Evolutionary conservation across 2,888 invertebrate genomes (phyloP).

Genomic region (Willowsia nigromaculata): DNA sequence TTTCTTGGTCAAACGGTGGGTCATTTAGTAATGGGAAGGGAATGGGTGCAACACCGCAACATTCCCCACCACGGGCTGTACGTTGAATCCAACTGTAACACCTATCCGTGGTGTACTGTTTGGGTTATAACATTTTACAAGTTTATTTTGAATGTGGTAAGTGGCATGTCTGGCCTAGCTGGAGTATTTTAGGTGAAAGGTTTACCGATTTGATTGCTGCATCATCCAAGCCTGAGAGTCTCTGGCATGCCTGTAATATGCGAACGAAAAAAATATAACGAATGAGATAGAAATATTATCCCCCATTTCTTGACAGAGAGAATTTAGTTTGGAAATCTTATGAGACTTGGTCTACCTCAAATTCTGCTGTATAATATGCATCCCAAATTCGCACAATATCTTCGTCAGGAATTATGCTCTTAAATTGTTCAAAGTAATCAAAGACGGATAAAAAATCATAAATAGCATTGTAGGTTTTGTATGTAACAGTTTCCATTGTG

Average conservation of each 20-base stretch:
- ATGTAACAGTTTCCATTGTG: too few relatives aligned
- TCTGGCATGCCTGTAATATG: neutral
- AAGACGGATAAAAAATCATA: slow-evolving; percentile 14
- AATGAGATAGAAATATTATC: neutral
- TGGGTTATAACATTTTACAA: neutral
- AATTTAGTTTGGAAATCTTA: too few relatives aligned
- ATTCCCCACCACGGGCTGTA: slow-evolving; percentile 22
- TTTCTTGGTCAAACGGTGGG: neutral
- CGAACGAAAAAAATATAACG: neutral
- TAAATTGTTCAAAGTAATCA: slow-evolving; percentile 31
- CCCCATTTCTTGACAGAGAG: neutral
- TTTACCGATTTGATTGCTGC: neutral
- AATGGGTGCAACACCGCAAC: slow-evolving; percentile 15
- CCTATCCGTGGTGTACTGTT: neutral
- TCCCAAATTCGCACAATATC: slow-evolving; percentile 32
- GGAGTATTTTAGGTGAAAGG: too few relatives aligned
- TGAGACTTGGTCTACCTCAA: slow-evolving; percentile 41
- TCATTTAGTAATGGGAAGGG: slow-evolving; percentile 24
- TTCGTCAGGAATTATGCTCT: slow-evolving; percentile 21
- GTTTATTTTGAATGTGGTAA: neutral
- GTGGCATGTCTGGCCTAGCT: too few relatives aligned
- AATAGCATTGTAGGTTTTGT: neutral
- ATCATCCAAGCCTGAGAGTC: neutral
- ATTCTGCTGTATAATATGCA: slow-evolving; percentile 31
- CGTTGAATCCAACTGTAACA: slow-evolving; percentile 35